Conservation (phyloP, 2,888 invertebrate genomes). For the Nemotelus nigrinus region DNA sequence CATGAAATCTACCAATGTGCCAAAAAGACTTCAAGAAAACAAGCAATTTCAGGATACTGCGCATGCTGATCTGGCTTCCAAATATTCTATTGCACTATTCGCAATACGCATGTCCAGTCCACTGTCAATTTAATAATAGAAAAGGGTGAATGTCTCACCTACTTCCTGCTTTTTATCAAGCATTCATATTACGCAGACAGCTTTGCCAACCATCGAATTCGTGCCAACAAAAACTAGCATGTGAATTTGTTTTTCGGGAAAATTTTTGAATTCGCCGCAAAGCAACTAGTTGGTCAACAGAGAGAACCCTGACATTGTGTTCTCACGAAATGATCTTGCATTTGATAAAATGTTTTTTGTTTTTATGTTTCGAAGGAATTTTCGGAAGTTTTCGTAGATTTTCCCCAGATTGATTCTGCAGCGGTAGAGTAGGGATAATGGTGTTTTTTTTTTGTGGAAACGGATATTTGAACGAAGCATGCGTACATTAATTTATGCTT, state of each 20-base stretch:
- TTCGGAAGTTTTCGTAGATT: slow-evolving; percentile 14
- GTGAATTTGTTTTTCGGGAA: neutral
- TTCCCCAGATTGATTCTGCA: neutral
- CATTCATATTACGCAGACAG: slow-evolving; percentile 8
- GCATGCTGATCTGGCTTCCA: neutral
- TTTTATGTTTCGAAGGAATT: slow-evolving; percentile 5
- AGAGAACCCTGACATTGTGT: slow-evolving; percentile 41
- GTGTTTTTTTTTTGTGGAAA: neutral
- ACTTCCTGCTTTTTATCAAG: slow-evolving; percentile 22
- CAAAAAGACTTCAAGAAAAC: too few relatives aligned
- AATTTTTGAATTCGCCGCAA: slow-evolving; percentile 11
- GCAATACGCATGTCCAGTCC: slow-evolving; percentile 6
- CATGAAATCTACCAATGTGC: too few relatives aligned
- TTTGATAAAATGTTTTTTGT: neutral
- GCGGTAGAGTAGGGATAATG: slow-evolving; percentile 16
- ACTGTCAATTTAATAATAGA: slow-evolving; percentile 7
- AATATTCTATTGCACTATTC: neutral
- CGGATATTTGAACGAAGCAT: neutral
- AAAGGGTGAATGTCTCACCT: slow-evolving; percentile 39
- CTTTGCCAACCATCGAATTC: neutral
- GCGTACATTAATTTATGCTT: slow-evolving; percentile 20
- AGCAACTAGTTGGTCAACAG: slow-evolving; percentile 15
- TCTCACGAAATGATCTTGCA: slow-evolving; percentile 7
- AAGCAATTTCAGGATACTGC: neutral
- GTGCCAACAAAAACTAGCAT: slow-evolving; percentile 38